phyloP scores from a whole-genome alignment of 1,140 invertebrate genomes.

The Lasaia peninsularis region DNA sequence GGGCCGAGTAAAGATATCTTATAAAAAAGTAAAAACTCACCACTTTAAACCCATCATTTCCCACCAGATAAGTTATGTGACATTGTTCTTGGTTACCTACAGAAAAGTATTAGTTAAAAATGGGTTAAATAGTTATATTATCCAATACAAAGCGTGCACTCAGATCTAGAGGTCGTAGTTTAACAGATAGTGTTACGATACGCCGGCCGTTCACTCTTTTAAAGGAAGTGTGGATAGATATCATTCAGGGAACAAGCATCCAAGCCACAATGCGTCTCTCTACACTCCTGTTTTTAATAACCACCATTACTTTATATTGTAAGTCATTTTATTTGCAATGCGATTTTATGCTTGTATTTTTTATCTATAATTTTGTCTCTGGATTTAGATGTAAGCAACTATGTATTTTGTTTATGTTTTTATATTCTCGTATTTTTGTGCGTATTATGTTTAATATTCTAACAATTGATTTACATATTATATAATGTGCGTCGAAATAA shows the following conservation, averaged over 20 bases:
- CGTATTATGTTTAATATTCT: too few species aligned
- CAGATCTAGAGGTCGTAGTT: slow-evolving; percentile 40
- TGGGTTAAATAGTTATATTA: slow-evolving; percentile 21
- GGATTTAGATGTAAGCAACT: background rate
- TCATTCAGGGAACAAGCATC: slow-evolving; percentile 26
- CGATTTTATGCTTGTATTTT: background rate
- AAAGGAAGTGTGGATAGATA: slow-evolving; percentile 29
- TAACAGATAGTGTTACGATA: slow-evolving; percentile 33
- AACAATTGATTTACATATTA: too few species aligned
- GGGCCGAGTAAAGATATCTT: too few species aligned
- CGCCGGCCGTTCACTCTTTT: slow-evolving; percentile 35
- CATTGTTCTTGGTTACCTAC: too few species aligned
- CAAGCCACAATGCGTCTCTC: slow-evolving; percentile 29
- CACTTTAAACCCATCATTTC: too few species aligned
- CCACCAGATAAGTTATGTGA: too few species aligned
- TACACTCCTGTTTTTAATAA: slow-evolving; percentile 13
- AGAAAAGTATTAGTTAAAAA: slow-evolving; percentile 5
- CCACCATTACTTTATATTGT: slow-evolving; percentile 16
- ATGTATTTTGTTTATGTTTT: background rate
- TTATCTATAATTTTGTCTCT: background rate
- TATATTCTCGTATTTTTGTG: background rate
- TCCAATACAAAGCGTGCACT: slow-evolving; percentile 26
- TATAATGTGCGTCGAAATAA: too few species aligned
- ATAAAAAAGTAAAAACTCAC: too few species aligned
- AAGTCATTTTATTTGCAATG: slow-evolving; percentile 13